Evolutionary conservation across 1,140 invertebrate species (phyloP).

Genomic region (Anthonomus grandis): DNA sequence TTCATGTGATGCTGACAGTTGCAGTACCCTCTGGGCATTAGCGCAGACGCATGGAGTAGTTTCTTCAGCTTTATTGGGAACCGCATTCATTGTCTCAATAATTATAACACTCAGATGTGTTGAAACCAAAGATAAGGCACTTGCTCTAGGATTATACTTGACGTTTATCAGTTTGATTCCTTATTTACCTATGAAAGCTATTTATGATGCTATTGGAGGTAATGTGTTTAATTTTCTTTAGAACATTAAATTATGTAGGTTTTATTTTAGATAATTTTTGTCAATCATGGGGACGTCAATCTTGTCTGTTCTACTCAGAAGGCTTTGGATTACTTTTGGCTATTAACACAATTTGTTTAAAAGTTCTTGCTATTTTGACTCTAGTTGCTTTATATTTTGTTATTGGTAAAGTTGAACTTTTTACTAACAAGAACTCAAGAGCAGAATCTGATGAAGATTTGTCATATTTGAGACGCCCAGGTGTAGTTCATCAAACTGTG

Average conservation of each 20-base stretch:
- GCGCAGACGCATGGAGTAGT: constrained; percentile 53
- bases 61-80: constrained; percentile 47
- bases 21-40: constrained; percentile 54
- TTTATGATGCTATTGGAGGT: constrained; percentile 54
- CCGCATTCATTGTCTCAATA: constrained; percentile 55
- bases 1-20: constrained; percentile 53
- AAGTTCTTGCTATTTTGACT: constrained; percentile 28
- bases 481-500: background rate
- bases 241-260: background rate
- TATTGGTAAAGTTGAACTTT: constrained; percentile 23
- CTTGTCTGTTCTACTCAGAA: constrained; percentile 36
- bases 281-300: constrained; percentile 19
- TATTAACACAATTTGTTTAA: constrained; percentile 31
- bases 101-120: constrained; percentile 56
- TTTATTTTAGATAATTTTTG: constrained; percentile 28
- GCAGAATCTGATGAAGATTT: constrained; percentile 2
- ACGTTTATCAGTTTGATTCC: constrained; percentile 53
- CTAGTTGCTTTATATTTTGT: constrained; percentile 20
- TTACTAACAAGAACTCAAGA: constrained; percentile 12
- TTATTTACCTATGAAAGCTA: constrained; percentile 55
- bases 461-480: background rate
- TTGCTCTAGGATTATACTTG: constrained; percentile 58
- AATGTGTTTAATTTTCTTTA: constrained; percentile 25
- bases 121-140: constrained; percentile 56
- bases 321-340: constrained; percentile 32